Percentiles rank a stretch among this genome's conserved stretches.
phyloP scores from a whole-genome alignment of 2,888 invertebrate genomes.

The Xestia xanthographa region DNA sequence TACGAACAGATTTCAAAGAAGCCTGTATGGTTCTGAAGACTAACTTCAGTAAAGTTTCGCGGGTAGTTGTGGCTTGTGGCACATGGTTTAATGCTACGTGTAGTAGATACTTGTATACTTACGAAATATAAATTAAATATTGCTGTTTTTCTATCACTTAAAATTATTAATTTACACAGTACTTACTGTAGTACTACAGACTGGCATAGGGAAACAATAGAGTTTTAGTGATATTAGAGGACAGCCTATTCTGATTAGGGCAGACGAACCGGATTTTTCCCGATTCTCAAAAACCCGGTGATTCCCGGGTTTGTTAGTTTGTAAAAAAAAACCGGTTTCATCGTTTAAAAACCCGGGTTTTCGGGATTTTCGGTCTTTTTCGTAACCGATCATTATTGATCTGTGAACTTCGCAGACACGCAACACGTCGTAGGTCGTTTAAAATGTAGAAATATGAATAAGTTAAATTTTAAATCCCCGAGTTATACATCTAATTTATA shows the following conservation, averaged over 20 bases:
- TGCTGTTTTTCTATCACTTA: not conserved
- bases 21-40: conserved; percentile 33
- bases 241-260: not conserved
- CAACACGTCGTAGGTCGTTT: too few species aligned
- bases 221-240: not conserved
- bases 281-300: too few species aligned
- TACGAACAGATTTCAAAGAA: conserved; percentile 51
- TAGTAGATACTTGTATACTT: not conserved
- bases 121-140: not conserved
- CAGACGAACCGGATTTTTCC: too few species aligned
- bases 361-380: too few species aligned
- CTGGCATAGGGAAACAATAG: not conserved
- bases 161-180: not conserved
- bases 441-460: too few species aligned
- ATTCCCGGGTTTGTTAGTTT: too few species aligned
- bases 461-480: too few species aligned
- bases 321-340: too few species aligned
- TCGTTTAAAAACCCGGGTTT: too few species aligned
- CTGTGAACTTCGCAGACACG: too few species aligned
- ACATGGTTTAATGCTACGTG: not conserved
- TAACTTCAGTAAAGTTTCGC: conserved; percentile 45
- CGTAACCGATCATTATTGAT: too few species aligned
- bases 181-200: not conserved
- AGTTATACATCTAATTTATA: too few species aligned
- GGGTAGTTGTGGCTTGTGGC: conserved; percentile 24